These are phyloP conservation scores for Andricus grossulariae DNA, from an alignment of 1,140 invertebrate species.

Conservation along the genomic window DNA sequence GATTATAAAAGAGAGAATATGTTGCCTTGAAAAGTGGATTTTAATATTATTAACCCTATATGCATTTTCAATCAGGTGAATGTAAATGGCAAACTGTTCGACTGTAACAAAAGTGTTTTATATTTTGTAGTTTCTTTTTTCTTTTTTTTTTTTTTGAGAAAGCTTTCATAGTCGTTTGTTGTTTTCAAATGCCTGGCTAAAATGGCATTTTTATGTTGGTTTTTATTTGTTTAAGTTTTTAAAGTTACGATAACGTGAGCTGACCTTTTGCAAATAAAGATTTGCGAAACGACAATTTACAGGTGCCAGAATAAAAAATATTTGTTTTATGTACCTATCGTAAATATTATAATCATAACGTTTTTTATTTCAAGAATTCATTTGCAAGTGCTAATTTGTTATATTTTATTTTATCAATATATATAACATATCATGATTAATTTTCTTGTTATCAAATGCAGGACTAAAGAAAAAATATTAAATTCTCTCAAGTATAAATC, in stretches of 20 bases:
- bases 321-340: too few relatives aligned
- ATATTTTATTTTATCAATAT: too few relatives aligned
- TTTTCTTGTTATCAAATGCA: too few relatives aligned
- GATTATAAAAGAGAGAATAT: background rate
- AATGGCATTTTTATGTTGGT: background rate
- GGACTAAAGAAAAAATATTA: too few relatives aligned
- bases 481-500: too few relatives aligned
- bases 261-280: background rate
- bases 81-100: background rate
- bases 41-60: background rate
- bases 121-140: background rate
- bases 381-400: too few relatives aligned
- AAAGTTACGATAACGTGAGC: too few relatives aligned
- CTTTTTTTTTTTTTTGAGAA: too few relatives aligned
- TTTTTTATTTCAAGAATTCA: too few relatives aligned
- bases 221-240: background rate
- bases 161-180: conserved; percentile 10
- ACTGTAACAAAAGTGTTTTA: background rate
- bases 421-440: too few relatives aligned
- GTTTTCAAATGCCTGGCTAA: conserved; percentile 4
- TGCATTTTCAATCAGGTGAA: background rate
- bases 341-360: too few relatives aligned
- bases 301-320: too few relatives aligned
- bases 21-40: conserved; percentile 7
- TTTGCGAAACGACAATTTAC: background rate